These are phyloP conservation scores for Chalcosyrphus nemorum DNA, from an alignment of 2,888 invertebrate species.

Conservation along the genomic window DNA sequence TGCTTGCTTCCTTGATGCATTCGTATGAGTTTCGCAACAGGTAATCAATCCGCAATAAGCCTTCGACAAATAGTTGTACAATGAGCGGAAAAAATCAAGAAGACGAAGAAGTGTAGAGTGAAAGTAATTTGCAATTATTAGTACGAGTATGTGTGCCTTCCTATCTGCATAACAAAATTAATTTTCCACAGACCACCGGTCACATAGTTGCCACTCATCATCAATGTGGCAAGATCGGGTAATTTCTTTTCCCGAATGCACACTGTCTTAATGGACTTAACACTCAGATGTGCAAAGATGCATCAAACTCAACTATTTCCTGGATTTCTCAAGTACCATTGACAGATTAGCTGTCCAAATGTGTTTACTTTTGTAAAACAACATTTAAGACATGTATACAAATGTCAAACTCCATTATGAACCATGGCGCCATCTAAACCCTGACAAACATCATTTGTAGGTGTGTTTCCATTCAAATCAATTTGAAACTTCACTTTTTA, in stretches of 20 bases:
- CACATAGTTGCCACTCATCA: background rate
- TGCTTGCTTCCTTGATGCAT: conserved; percentile 46
- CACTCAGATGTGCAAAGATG: background rate
- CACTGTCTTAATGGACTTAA: conserved; percentile 13
- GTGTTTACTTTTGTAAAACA: background rate
- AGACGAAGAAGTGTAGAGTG: conserved; percentile 16
- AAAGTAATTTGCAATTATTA: conserved; percentile 38
- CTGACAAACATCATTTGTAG: background rate
- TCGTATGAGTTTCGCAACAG: conserved; percentile 21
- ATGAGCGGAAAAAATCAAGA: conserved; percentile 8
- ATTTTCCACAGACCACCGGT: conserved; percentile 14
- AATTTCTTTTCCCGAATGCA: conserved; percentile 8
- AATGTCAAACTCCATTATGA: background rate
- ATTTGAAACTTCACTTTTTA: background rate
- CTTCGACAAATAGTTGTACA: conserved; percentile 44
- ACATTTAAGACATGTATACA: background rate
- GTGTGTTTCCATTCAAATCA: conserved; percentile 1
- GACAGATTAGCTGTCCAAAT: background rate
- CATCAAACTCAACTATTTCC: conserved; percentile 7
- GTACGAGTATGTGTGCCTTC: conserved; percentile 11
- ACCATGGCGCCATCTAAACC: background rate
- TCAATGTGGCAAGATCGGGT: conserved; percentile 14
- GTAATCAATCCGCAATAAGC: conserved; percentile 50
- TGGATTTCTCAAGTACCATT: conserved; percentile 15
- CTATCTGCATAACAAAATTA: conserved; percentile 22